These are phyloP conservation scores for Ridgeia piscesae DNA, from an alignment of 1,140 invertebrate genomes.

Conservation along the genomic window DNA sequence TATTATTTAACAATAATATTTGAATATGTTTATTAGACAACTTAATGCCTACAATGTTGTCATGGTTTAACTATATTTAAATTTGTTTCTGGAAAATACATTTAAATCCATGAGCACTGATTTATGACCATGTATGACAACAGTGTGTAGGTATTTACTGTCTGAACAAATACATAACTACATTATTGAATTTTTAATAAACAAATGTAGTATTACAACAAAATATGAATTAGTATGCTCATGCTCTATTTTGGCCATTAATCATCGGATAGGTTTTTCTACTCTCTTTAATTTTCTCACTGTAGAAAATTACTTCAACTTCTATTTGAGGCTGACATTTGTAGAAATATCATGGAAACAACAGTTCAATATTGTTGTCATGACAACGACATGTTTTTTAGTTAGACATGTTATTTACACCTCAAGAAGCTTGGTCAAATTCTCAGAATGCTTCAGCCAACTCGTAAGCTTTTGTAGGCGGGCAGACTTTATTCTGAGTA, in stretches of 20 bases:
- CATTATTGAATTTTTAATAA: not conserved
- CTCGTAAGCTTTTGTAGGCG: no score
- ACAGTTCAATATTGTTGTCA: not conserved
- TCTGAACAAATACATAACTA: not conserved
- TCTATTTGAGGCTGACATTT: not conserved
- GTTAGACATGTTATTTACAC: not conserved
- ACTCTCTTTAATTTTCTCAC: not conserved
- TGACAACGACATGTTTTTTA: not conserved
- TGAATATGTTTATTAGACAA: not conserved
- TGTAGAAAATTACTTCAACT: not conserved
- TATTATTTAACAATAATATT: not conserved
- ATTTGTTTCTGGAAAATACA: not conserved
- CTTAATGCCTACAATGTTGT: not conserved
- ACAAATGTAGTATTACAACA: not conserved
- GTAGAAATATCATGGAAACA: not conserved
- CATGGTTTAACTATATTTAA: not conserved
- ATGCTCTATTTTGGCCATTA: not conserved
- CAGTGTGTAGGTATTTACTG: not conserved
- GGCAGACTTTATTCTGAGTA: no score
- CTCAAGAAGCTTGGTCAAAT: no score
- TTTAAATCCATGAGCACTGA: not conserved
- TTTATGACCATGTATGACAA: not conserved
- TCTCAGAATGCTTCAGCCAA: no score
- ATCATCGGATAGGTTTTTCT: not conserved
- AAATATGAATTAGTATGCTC: not conserved